A percentile compares a stretch with the other conserved stretches of the same genome.
phyloP scores from a whole-genome alignment of 2,797 vertebrate genomes.

The Propithecus deckenii region DNA sequence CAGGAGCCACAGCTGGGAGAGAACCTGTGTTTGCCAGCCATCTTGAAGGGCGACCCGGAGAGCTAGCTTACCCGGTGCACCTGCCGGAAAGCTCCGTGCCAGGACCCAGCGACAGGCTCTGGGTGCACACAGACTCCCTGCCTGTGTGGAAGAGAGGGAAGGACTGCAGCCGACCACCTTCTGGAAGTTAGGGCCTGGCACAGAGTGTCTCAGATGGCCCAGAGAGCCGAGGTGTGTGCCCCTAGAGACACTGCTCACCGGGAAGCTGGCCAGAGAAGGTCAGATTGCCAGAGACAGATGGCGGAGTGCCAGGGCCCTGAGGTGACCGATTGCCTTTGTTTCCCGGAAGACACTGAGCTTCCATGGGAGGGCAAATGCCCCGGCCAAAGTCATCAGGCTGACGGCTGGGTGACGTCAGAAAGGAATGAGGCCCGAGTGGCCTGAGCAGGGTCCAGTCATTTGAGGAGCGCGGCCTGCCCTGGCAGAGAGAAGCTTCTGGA shows the following conservation, averaged over 20 bases:
- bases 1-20: not conserved
- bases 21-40: not conserved
- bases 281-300: not conserved
- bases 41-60: not conserved
- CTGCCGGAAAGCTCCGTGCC: not conserved
- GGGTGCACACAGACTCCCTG: accelerated
- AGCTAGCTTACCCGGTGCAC: not conserved
- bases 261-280: not conserved
- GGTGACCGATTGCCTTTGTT: not conserved
- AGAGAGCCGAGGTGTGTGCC: not conserved
- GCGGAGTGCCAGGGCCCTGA: not conserved
- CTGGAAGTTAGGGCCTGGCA: not conserved
- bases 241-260: not conserved
- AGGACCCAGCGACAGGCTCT: too few relatives aligned
- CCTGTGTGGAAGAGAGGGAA: not conserved
- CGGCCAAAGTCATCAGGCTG: not conserved
- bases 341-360: not conserved
- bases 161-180: not conserved
- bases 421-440: not conserved
- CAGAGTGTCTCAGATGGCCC: not conserved
- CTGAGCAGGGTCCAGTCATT: not conserved
- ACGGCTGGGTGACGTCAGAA: not conserved
- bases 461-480: too few relatives aligned
- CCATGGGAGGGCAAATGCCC: not conserved
- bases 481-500: not conserved